Evolutionary conservation across 2,888 invertebrate genomes (phyloP), one percentile per base, ranked within the genome.

Genomic region (Ichneumoninae sp.): DNA sequence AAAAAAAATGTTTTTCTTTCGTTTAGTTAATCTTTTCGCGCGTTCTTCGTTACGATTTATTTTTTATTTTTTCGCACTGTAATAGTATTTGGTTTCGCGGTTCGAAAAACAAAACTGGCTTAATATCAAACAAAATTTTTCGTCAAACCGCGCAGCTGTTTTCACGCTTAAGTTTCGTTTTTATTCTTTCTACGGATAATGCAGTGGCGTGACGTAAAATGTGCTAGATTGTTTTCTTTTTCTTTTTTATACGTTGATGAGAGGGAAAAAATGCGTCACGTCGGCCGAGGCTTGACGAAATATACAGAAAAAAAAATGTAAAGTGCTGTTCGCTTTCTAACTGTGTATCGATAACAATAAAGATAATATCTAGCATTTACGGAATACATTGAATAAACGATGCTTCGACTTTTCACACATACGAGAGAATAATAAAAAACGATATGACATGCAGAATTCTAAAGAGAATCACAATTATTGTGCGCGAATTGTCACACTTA

Each of bases 271-370:
- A 74, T 19, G 26, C 74, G 74, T 74, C 62, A 62, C 74, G 74
- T 62, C 47, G 47, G 62, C 47, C 62, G 72, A 74, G 10, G 47
- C 47, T 75, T 76, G 68, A 36, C 54, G 54, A 74, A 72, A 65
- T 36, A 76, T 8, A 8, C 2, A 57, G 10, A 78, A 36, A 74
- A 40, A 62, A 40, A 70, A 54, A 13, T 74, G 78, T 81, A 40
- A 78, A 84, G 77, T 69, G 81, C 77, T 81, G 54, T 81, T 81
- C 84, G 84, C 84, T 81, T 78, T 77, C 65, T 78, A 78, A 74
- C 44, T n/a, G 62, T 69, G 60, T 81, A 84, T 74, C 68, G 76
- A 80, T 50, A 57, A 80, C 47, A 69, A 65, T 84, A 84, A 84
- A 52, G 69, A 81, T 84, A 81, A 84, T 81, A 65, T 47, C 54